phyloP scores from a whole-genome alignment of 2,888 invertebrate species.

The Choreutis nemorana region DNA sequence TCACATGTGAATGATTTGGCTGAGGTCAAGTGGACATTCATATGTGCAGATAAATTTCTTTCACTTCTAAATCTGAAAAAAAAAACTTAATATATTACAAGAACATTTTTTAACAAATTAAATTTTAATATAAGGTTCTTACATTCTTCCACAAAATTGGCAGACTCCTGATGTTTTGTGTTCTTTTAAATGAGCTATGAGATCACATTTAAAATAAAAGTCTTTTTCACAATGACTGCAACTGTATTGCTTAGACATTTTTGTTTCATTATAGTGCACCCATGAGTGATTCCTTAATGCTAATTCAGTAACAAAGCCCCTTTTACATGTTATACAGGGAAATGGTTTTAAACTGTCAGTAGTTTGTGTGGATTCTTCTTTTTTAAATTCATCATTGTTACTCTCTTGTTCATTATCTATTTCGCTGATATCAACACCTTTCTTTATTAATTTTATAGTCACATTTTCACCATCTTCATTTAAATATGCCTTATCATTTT shows the following conservation, averaged over 20 bases:
- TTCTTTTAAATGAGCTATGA: conserved; percentile 70
- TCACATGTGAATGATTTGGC: conserved; percentile 50
- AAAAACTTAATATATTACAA: conserved; percentile 8
- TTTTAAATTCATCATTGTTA: conserved; percentile 14
- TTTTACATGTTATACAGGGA: conserved; percentile 61
- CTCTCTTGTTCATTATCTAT: conserved; percentile 10
- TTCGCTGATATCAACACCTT: conserved; percentile 12
- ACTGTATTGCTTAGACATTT: conserved; percentile 24
- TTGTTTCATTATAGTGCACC: conserved; percentile 52
- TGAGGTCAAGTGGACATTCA: conserved; percentile 39
- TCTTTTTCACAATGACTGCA: conserved; percentile 70
- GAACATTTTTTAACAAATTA: background rate
- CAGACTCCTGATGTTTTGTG: conserved; percentile 71
- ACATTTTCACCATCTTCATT: conserved; percentile 26
- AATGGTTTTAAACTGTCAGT: conserved; percentile 57
- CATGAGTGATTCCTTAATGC: conserved; percentile 70
- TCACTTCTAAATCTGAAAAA: conserved; percentile 70
- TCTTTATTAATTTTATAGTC: conserved; percentile 40
- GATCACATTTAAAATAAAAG: conserved; percentile 69
- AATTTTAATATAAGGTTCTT: conserved; percentile 29
- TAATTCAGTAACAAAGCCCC: conserved; percentile 64
- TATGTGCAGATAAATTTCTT: conserved; percentile 69
- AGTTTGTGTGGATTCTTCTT: too few relatives aligned
- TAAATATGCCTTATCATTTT: conserved; percentile 31
- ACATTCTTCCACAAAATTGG: conserved; percentile 73